Conservation (phyloP, 2,797 vertebrate species). For the Momotus momota region DNA sequence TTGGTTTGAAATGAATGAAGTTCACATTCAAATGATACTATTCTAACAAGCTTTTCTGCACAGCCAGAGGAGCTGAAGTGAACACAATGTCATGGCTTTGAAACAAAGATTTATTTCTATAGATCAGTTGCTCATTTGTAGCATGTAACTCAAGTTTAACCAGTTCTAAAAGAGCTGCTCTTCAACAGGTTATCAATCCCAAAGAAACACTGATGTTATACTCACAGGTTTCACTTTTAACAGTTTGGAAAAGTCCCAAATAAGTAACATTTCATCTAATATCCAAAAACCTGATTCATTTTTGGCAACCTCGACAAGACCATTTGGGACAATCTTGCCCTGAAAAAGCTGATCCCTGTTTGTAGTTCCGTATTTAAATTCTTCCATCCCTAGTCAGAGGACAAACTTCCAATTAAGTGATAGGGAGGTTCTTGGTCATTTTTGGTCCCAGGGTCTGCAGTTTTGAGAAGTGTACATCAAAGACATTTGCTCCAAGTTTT, state of each 20-base stretch:
- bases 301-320: background rate
- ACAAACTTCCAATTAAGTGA: background rate
- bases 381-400: background rate
- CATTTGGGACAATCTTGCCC: background rate
- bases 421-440: background rate
- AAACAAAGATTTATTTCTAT: background rate
- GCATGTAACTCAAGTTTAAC: background rate
- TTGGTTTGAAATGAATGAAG: background rate
- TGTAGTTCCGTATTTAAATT: background rate
- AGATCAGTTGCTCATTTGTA: background rate
- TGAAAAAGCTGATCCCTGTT: background rate
- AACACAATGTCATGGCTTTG: slow-evolving; percentile 13
- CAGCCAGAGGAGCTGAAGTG: background rate
- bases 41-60: background rate
- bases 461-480: slow-evolving; percentile 56
- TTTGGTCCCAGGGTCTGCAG: slow-evolving; percentile 59
- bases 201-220: background rate
- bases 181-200: slow-evolving; percentile 15
- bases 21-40: background rate
- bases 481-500: slow-evolving; percentile 28
- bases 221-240: background rate
- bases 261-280: background rate
- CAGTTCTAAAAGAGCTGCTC: background rate
- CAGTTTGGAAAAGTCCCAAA: background rate
- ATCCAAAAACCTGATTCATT: background rate